Percentiles rank a stretch among this genome's conserved stretches.
Conservation (phyloP, 2,888 invertebrate genomes). For the Plebejus anna region DNA sequence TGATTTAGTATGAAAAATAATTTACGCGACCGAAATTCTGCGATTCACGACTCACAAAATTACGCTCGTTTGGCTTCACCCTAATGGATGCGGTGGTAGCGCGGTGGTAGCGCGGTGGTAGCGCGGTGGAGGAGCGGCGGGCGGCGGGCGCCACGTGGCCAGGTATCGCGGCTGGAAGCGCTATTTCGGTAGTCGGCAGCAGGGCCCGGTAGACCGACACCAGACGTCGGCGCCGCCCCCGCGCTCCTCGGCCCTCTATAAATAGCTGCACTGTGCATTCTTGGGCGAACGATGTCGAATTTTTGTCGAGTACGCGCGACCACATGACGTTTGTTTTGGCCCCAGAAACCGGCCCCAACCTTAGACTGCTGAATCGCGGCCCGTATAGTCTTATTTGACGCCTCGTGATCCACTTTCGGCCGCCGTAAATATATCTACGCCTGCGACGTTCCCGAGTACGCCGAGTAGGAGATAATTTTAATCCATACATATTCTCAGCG, state of each 20-base stretch:
- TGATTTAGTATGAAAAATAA: too few relatives aligned
- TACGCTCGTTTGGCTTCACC: too few relatives aligned
- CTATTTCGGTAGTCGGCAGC: conserved; percentile 80
- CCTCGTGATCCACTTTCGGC: conserved; percentile 31
- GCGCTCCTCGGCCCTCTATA: conserved; percentile 74
- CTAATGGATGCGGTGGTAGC: conserved; percentile 48
- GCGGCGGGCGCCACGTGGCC: conserved; percentile 62
- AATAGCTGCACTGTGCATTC: conserved; percentile 78
- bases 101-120: conserved; percentile 66
- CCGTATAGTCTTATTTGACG: conserved; percentile 36
- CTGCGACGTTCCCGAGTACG: conserved; percentile 8
- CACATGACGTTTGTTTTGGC: conserved; percentile 77
- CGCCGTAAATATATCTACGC: not conserved
- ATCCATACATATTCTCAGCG: conserved; percentile 5
- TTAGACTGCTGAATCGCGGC: conserved; percentile 40
- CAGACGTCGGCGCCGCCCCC: conserved; percentile 79
- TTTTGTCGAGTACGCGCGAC: conserved; percentile 80
- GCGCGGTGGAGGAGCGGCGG: not conserved
- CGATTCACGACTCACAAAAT: too few relatives aligned
- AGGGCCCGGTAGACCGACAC: conserved; percentile 82
- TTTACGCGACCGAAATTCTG: too few relatives aligned
- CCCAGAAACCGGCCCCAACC: conserved; percentile 49
- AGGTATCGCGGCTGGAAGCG: conserved; percentile 77
- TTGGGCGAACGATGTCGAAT: conserved; percentile 79
- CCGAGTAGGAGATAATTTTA: conserved; percentile 14